Evolutionary conservation across 2,113 vertebrate species (phyloP).

Genomic region (Callithrix jacchus): DNA sequence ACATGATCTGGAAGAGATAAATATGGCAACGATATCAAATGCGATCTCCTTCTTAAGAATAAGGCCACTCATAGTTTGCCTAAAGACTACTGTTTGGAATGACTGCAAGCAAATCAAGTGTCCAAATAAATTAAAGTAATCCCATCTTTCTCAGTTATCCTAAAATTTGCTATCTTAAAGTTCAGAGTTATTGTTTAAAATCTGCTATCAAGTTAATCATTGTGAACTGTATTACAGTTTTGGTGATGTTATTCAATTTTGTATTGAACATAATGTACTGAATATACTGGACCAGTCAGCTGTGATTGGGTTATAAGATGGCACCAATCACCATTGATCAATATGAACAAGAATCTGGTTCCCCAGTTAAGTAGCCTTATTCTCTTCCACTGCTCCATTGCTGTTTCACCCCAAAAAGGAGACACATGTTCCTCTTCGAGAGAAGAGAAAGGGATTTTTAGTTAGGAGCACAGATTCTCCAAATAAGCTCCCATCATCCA

Average conservation of each 20-base stretch:
- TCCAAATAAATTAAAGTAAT: not conserved
- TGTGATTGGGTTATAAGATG: not conserved
- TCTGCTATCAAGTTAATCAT: not conserved
- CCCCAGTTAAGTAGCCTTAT: not conserved
- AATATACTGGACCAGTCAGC: not conserved
- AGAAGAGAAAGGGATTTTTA: not conserved
- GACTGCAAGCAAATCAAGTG: not conserved
- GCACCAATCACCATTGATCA: not conserved
- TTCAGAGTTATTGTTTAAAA: slow-evolving; percentile 15
- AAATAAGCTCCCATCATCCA: not conserved
- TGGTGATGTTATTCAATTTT: not conserved
- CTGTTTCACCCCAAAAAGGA: not conserved
- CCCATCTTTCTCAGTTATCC: not conserved
- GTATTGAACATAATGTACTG: not conserved
- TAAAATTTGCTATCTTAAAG: not conserved
- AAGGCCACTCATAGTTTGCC: not conserved
- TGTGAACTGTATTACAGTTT: not conserved
- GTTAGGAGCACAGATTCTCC: not conserved
- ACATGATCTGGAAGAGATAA: not conserved
- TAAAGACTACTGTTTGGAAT: not conserved
- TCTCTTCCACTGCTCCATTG: not conserved
- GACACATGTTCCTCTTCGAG: not conserved
- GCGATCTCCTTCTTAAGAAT: not conserved
- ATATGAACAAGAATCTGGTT: not conserved
- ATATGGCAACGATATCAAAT: not conserved